Evolutionary conservation across 2,888 invertebrate genomes (phyloP), one percentile per base, ranked within the genome.

Genomic region (Herminia tarsipennalis): DNA sequence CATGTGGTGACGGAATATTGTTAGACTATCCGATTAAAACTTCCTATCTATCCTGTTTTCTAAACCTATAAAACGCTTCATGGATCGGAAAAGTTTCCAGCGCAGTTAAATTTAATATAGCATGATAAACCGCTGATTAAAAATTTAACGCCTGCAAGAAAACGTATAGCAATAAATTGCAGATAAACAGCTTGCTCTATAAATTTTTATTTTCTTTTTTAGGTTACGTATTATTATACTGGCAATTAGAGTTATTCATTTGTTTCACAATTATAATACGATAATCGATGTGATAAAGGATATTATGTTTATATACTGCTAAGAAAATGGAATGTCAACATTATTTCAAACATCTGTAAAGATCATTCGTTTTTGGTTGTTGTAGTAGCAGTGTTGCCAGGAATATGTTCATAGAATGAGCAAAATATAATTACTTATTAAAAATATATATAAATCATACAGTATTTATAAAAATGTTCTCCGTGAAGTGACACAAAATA

Each of bases 91-190:
- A 61, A 64, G 30, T 56, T 49, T 51, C 33, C 14, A 35, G 37
- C 14, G 28, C 25, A 22, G 37, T 64, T 48, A 48, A 57, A 57
- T 46, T 58, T 50, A 46, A 46, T 52, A 61, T 1, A 42, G 39
- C 44, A 32, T 51, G 52, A 42, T 58, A 47, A 45, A 58, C 32
- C 29, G 5, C 44, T 48, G 47, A 58, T 55, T 50, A 50, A 55
- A 63, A 44, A 35, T 55, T 48, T 61, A 50, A 52, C 61, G 65
- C 64, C 64, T 64, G 52, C 34, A 29, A 17, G 48, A 50, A 58
- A 53, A 40, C 33, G 46, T 22, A 30, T 4, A 35, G 58, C 63
- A 61, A 36, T 51, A 3, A 53, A 51, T 49, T 47, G 42, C 30
- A 24, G 16, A 50, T 16, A 13, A 33, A 40, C 47, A 38, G 41